These are phyloP conservation scores for Catharus minimus DNA, from an alignment of 2,113 vertebrate genomes.

Conservation along the genomic window DNA sequence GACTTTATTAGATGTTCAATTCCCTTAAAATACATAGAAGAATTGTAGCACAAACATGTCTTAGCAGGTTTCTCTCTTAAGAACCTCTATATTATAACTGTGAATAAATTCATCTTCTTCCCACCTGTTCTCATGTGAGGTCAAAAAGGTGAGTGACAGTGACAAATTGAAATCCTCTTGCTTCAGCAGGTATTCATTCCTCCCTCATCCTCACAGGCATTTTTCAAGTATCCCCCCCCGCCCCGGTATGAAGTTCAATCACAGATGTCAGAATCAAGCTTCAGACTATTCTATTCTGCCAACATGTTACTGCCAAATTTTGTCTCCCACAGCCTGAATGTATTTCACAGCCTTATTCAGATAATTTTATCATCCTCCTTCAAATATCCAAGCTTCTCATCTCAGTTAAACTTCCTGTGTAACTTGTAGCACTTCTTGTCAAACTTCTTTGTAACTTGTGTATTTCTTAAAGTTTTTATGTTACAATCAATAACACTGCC, in stretches of 20 bases:
- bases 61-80: background rate
- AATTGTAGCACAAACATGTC: background rate
- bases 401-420: background rate
- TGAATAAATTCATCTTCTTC: conserved; percentile 11
- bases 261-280: background rate
- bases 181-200: background rate
- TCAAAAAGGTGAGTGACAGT: background rate
- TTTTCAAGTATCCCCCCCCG: background rate
- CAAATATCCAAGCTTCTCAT: background rate
- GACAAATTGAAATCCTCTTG: background rate
- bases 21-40: background rate
- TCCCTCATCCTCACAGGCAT: background rate
- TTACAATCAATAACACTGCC: background rate
- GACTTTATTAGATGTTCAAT: background rate
- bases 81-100: background rate
- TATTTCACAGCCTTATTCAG: background rate
- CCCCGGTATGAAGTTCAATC: background rate
- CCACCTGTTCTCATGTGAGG: background rate
- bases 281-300: background rate
- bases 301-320: background rate
- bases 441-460: too few relatives aligned
- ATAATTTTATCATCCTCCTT: background rate
- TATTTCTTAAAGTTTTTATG: background rate
- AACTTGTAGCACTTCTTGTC: too few relatives aligned
- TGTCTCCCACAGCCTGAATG: background rate